These are phyloP conservation scores for Embidobia sp. DNA, from an alignment of 2,888 invertebrate species.

Conservation along the genomic window DNA sequence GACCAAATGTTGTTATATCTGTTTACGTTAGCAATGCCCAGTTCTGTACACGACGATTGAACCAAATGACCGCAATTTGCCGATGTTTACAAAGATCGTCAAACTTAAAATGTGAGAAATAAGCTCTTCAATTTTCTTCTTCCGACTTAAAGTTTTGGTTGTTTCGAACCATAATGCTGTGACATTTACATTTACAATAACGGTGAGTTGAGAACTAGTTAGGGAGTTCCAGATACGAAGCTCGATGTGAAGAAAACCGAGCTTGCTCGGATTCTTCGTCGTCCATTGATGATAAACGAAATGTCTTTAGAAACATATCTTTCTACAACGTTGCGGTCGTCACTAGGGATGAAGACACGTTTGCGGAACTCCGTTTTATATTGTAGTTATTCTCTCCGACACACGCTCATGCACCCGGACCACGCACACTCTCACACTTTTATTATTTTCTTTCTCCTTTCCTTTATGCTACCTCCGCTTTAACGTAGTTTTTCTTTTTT, in stretches of 20 bases:
- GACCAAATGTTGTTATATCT: too few species aligned
- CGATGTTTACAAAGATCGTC: constrained; percentile 15
- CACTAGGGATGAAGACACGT: constrained; percentile 22
- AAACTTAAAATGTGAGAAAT: constrained; percentile 51
- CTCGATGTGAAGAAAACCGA: constrained; percentile 39
- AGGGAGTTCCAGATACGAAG: constrained; percentile 45
- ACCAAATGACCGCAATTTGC: constrained; percentile 33
- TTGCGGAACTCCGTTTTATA: constrained; percentile 31
- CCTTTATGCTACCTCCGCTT: neutral
- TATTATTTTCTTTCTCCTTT: neutral
- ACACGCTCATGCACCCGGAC: neutral
- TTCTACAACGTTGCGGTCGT: constrained; percentile 18
- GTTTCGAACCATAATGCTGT: constrained; percentile 36
- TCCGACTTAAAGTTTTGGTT: constrained; percentile 22
- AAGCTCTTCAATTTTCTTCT: constrained; percentile 61
- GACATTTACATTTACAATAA: constrained; percentile 32
- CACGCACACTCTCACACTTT: neutral
- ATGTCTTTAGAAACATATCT: constrained; percentile 28
- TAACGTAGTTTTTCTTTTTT: neutral
- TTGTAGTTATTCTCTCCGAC: neutral
- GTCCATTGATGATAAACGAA: constrained; percentile 17
- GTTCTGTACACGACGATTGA: constrained; percentile 35
- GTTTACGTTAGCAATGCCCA: constrained; percentile 5
- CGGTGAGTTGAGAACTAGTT: constrained; percentile 39
- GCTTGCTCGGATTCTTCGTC: neutral